Base-by-base conservation (phyloP, 1,140 invertebrate genomes). In the Bombus pascuorum region DNA sequence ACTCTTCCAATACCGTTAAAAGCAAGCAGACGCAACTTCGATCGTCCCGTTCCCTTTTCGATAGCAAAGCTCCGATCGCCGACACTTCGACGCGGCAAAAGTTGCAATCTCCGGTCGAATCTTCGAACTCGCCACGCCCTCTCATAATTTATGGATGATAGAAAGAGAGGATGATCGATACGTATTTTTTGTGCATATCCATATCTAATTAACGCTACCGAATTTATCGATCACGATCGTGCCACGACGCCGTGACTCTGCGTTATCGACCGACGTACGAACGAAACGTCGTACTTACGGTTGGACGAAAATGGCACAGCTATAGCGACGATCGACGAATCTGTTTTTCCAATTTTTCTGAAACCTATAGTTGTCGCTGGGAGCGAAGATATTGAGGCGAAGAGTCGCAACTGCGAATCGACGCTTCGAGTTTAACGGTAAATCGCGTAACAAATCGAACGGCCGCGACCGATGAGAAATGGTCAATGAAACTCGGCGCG, bases 1-100 rank as follows among this genome's bases (percentile, higher is more conserved):
- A n/a, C 25, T 42, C 22, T 42, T 28, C 10, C 37, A 39, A 85
- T 88, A 77, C 87, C 87, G 87, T 88, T 88, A 88, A 87, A 85
- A 34, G 42, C 42, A n/a, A 74, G 25, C 86, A 42, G 76, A 85
- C 74, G 75, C 68, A 28, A 25, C 44, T 76, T 34, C 65, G n/a
- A 71, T 79, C 78, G 25, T 57, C 42, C 25, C 34, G 68, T 73
- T 82, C 73, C 44, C 42, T 79, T 87, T 77, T 42, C 82, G 8
- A 65, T 39, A 0, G 22, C 28, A 13, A 34, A 47, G 6, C 9
- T 73, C n/a, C 0, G 70, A 5, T 28, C 15, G 8, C 32, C 32
- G 32, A 22, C 18, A 8, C 5, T n/a, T 28, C 37, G 10, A 13
- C 34, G 9, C 4, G 37, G 22, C 39, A 3, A 15, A 15, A 15